phyloP scores from a whole-genome alignment of 2,113 vertebrate genomes.

The Hippocampus guttulatus region DNA sequence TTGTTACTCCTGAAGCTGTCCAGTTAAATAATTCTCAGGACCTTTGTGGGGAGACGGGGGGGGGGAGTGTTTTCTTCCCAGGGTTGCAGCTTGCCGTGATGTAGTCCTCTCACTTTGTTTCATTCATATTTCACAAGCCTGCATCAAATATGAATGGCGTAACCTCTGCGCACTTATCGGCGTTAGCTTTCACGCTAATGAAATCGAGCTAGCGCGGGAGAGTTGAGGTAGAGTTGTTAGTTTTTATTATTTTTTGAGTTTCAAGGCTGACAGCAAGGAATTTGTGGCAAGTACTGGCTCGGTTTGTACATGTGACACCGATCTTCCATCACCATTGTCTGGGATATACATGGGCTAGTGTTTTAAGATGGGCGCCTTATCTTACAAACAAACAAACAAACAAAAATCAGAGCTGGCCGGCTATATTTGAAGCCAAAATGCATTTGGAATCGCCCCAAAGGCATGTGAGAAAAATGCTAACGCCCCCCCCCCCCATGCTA shows the following conservation, averaged over 20 bases:
- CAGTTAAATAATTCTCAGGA: constrained; percentile 33
- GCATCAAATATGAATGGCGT: constrained; percentile 45
- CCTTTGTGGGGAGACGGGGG: neutral
- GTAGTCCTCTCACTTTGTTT: constrained; percentile 29
- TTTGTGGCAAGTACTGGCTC: neutral
- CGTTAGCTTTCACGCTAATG: neutral
- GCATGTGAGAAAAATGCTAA: neutral
- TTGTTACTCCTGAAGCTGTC: constrained; percentile 20
- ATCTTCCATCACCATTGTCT: neutral
- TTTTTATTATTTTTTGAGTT: neutral
- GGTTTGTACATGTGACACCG: neutral
- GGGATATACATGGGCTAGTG: no score
- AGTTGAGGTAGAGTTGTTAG: neutral
- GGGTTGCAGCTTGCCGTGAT: constrained; percentile 4
- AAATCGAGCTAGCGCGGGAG: neutral
- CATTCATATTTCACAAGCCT: constrained; percentile 49
- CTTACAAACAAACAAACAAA: no score
- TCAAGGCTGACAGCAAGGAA: neutral
- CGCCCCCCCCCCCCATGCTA: neutral
- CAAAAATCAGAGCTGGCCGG: no score
- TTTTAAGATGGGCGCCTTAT: neutral
- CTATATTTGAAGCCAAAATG: neutral
- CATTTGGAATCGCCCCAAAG: neutral
- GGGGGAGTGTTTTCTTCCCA: constrained; percentile 11
- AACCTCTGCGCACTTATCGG: neutral